These are phyloP conservation scores for Arizona elegans DNA, from an alignment of 2,113 vertebrate genomes.

Conservation along the genomic window DNA sequence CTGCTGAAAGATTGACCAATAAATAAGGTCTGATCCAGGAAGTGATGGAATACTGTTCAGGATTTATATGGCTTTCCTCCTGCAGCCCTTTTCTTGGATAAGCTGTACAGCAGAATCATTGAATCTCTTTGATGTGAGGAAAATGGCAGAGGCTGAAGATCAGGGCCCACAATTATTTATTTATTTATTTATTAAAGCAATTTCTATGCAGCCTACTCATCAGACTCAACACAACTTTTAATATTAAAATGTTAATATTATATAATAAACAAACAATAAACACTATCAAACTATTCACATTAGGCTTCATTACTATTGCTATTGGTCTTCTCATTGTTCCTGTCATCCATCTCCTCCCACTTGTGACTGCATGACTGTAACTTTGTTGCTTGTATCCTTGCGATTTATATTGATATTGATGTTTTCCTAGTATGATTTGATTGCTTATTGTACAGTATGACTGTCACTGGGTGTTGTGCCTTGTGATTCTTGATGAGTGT, in stretches of 20 bases:
- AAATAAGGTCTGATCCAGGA: background rate
- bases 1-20: background rate
- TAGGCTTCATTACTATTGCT: no score
- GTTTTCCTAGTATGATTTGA: no score
- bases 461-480: no score
- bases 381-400: no score
- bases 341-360: no score
- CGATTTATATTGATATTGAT: no score
- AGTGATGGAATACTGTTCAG: background rate
- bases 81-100: background rate
- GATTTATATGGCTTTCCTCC: background rate
- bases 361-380: no score
- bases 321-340: no score
- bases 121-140: background rate
- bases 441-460: no score
- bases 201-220: background rate
- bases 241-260: background rate
- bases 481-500: no score
- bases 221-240: background rate
- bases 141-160: background rate
- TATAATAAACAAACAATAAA: no score
- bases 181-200: background rate
- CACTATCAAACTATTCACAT: no score
- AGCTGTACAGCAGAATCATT: background rate
- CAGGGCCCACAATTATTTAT: background rate